phyloP scores from a whole-genome alignment of 2,113 vertebrate genomes.

The Ophiodon elongatus region DNA sequence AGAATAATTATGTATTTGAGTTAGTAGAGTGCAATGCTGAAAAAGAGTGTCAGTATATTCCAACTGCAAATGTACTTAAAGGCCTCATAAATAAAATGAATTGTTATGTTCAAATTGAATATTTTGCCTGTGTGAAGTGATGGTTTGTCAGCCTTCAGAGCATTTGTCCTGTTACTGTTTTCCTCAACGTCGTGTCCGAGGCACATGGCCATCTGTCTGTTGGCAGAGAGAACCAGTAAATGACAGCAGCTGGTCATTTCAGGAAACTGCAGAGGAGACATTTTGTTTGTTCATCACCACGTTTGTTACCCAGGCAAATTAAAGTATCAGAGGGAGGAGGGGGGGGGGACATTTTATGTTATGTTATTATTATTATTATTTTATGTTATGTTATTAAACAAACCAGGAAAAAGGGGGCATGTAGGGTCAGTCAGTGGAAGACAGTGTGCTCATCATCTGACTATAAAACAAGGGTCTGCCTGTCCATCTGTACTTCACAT shows the following conservation, averaged over 20 bases:
- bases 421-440: slow-evolving; percentile 1
- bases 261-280: background rate
- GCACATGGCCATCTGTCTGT: slow-evolving; percentile 27
- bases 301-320: background rate
- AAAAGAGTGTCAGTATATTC: background rate
- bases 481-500: background rate
- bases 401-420: slow-evolving; percentile 30
- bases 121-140: background rate
- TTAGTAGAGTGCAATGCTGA: background rate
- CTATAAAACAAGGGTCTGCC: background rate
- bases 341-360: background rate
- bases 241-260: slow-evolving; percentile 3
- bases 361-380: no score
- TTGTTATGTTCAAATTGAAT: background rate
- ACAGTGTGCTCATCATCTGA: slow-evolving; percentile 14
- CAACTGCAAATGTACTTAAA: background rate
- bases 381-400: no score
- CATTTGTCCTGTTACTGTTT: slow-evolving; percentile 28
- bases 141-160: background rate
- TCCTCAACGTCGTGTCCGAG: background rate
- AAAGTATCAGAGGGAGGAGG: background rate
- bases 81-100: slow-evolving; percentile 1
- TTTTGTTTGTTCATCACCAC: background rate
- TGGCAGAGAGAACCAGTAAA: slow-evolving; percentile 39
- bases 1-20: background rate